Evolutionary conservation across 2,113 vertebrate genomes (phyloP).

Genomic region (Onychostruthus taczanowskii): DNA sequence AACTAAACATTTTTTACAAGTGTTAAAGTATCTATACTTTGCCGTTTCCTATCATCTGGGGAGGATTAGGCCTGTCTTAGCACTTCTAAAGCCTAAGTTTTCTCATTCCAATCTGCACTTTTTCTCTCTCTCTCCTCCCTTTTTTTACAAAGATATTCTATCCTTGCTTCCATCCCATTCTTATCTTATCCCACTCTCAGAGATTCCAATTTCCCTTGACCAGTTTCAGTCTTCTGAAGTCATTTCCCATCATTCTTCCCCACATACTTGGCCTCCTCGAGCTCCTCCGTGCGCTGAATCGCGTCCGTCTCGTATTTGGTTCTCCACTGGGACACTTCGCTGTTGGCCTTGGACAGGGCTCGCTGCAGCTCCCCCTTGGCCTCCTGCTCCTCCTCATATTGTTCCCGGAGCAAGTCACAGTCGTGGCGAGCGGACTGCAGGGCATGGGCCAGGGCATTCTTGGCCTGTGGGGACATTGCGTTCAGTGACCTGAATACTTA

Average conservation of each 20-base stretch:
- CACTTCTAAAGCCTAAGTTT: neutral
- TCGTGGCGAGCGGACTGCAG: conserved; percentile 82
- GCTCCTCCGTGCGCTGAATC: conserved; percentile 82
- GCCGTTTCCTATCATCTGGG: too few species aligned
- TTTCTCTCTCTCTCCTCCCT: neutral
- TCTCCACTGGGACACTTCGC: conserved; percentile 83
- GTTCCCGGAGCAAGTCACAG: conserved; percentile 83
- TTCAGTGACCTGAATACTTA: too few species aligned
- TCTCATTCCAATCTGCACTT: neutral
- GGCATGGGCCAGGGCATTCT: conserved; percentile 83
- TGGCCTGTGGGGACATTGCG: conserved; percentile 70
- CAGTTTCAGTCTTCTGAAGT: rapidly evolving
- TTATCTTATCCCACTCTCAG: neutral
- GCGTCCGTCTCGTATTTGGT: conserved; percentile 83
- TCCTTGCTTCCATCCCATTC: neutral
- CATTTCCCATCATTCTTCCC: neutral
- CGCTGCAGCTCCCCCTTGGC: conserved; percentile 81
- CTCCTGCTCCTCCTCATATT: conserved; percentile 58
- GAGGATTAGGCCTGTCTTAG: neutral
- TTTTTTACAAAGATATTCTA: too few species aligned
- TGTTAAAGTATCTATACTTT: neutral
- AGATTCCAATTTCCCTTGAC: rapidly evolving
- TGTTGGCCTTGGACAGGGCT: conserved; percentile 82
- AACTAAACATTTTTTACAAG: rapidly evolving
- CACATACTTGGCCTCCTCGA: conserved; percentile 83